Evolutionary conservation across 2,113 vertebrate genomes (phyloP).

Genomic region (Chaetorhynchus papuensis): DNA sequence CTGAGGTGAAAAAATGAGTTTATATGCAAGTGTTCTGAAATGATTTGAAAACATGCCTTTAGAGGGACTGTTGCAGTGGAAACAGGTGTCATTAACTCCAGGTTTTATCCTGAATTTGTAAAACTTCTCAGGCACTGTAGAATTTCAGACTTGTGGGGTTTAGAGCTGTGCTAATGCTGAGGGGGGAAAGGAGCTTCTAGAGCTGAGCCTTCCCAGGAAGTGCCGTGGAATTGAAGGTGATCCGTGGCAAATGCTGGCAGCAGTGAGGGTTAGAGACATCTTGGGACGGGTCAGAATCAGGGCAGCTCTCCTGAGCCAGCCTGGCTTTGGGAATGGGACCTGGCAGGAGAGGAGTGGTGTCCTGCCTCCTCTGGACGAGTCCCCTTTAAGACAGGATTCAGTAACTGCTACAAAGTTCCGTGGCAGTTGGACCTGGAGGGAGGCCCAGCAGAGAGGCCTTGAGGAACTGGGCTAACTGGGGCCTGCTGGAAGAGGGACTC

Average conservation of each 20-base stretch:
- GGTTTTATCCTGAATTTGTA: not conserved
- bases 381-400: not conserved
- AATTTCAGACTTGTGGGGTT: not conserved
- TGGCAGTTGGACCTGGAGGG: not conserved
- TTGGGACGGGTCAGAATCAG: too few relatives aligned
- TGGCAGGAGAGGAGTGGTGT: not conserved
- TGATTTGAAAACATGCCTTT: not conserved
- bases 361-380: not conserved
- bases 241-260: not conserved
- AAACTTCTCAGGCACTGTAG: accelerated
- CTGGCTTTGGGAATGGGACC: not conserved
- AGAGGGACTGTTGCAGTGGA: too few relatives aligned
- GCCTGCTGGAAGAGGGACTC: not conserved
- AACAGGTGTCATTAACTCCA: not conserved
- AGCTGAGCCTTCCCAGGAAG: not conserved
- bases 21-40: not conserved
- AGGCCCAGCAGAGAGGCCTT: not conserved
- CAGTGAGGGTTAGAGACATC: accelerated
- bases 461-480: not conserved
- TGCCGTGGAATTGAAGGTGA: not conserved
- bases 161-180: not conserved
- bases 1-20: not conserved
- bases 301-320: not conserved
- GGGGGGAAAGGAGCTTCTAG: not conserved
- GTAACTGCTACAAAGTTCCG: not conserved